Percentiles rank a stretch among this genome's conserved stretches.
phyloP scores from a whole-genome alignment of 2,113 vertebrate species.

The Melierax canorus region DNA sequence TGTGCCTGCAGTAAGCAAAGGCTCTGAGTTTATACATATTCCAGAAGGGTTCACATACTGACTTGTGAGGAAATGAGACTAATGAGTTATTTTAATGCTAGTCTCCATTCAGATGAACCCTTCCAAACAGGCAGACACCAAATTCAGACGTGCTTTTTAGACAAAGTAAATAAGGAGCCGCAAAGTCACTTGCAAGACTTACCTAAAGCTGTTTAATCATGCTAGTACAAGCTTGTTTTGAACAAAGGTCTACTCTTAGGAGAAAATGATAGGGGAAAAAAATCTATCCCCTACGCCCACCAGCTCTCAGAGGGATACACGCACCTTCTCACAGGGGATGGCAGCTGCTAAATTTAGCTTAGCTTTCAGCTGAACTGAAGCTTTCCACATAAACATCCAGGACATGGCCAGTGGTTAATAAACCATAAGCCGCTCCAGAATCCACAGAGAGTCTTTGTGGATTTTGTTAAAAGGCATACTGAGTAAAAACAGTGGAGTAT shows the following conservation, averaged over 20 bases:
- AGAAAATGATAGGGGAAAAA: background rate
- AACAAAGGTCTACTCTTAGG: background rate
- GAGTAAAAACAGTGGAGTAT: conserved; percentile 47
- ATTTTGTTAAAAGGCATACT: conserved; percentile 50
- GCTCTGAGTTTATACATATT: background rate
- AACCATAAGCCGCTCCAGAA: conserved; percentile 42
- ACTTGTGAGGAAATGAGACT: conserved; percentile 1
- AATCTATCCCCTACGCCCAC: background rate
- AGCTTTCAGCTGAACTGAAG: conserved; percentile 14
- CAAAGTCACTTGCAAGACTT: background rate
- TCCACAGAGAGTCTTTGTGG: conserved; percentile 54
- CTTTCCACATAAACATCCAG: conserved; percentile 41
- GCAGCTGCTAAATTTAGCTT: background rate
- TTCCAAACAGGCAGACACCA: background rate
- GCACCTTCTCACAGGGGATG: background rate
- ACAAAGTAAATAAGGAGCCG: background rate
- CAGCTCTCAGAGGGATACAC: background rate
- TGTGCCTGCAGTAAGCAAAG: background rate
- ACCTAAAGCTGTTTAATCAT: background rate
- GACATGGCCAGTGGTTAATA: conserved; percentile 44
- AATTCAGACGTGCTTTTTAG: background rate
- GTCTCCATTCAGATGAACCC: conserved; percentile 17
- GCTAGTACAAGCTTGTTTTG: background rate
- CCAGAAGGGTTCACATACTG: background rate
- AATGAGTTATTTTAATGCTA: conserved; percentile 1